Conservation (phyloP, 2,797 vertebrate genomes). For the Margarornis squamiger region DNA sequence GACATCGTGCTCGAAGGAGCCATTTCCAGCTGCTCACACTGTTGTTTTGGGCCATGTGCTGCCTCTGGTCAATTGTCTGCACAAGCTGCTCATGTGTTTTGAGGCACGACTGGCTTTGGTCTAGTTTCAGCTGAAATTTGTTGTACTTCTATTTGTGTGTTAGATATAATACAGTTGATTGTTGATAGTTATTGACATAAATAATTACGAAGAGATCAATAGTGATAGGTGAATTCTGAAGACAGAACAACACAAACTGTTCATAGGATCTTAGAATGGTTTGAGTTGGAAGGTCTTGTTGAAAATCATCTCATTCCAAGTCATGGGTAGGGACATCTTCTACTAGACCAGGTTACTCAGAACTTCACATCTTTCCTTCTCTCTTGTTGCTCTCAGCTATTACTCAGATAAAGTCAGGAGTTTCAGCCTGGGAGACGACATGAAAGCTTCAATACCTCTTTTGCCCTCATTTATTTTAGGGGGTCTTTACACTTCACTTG, state of each 20-base stretch:
- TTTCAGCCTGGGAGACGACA: not conserved
- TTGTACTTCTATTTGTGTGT: rapidly evolving
- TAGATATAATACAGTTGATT: not conserved
- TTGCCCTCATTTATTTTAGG: not conserved
- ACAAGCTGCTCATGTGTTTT: not conserved
- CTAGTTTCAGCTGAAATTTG: not conserved
- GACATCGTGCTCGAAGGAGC: not conserved
- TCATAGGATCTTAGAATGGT: not conserved
- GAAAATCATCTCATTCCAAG: not conserved
- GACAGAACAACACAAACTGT: not conserved
- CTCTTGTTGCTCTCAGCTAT: not conserved
- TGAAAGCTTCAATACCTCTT: not conserved
- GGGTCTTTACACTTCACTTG: not conserved
- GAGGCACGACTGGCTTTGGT: not conserved
- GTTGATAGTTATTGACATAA: not conserved
- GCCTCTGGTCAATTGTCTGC: not conserved
- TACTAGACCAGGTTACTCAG: not conserved
- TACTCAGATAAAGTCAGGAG: not conserved
- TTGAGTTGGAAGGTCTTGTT: not conserved
- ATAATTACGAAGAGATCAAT: not conserved
- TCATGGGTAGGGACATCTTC: not conserved
- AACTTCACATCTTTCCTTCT: not conserved
- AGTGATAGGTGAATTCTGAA: not conserved
- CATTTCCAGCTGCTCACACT: rapidly evolving
- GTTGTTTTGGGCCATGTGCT: not conserved